These are phyloP conservation scores for Syngnathoides biaculeatus DNA, from an alignment of 2,113 vertebrate genomes.

Conservation along the genomic window DNA sequence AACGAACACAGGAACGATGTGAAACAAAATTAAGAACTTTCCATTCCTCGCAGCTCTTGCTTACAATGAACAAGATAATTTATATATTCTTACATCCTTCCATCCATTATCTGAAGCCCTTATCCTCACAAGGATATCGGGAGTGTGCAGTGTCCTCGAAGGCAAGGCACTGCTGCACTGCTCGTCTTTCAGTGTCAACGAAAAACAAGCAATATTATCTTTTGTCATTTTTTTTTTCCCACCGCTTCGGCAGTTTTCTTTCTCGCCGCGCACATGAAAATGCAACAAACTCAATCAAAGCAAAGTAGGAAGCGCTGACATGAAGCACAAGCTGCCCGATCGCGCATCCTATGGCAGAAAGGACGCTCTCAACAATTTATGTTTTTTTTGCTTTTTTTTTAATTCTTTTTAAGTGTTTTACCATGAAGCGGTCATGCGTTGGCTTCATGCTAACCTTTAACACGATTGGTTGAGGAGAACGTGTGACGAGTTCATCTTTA, in stretches of 20 bases:
- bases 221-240: not conserved
- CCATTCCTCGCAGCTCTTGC: no score
- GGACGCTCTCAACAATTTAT: conserved; percentile 24
- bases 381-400: conserved; percentile 5
- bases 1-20: no score
- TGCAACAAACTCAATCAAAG: not conserved
- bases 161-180: no score
- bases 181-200: no score
- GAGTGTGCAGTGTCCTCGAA: no score
- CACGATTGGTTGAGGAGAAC: conserved; percentile 43
- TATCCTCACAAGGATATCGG: no score
- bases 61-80: no score
- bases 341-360: conserved; percentile 28
- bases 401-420: conserved; percentile 15
- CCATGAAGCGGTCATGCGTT: conserved; percentile 38
- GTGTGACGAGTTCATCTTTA: conserved; percentile 43
- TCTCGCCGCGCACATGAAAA: not conserved
- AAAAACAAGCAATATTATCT: not conserved
- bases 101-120: no score
- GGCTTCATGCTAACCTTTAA: conserved; percentile 49
- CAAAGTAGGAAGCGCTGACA: not conserved
- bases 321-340: not conserved
- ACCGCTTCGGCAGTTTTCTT: not conserved
- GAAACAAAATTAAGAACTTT: no score
- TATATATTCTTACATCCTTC: no score